phyloP scores from a whole-genome alignment of 1,140 invertebrate genomes.

The Zaprionus taronus region DNA sequence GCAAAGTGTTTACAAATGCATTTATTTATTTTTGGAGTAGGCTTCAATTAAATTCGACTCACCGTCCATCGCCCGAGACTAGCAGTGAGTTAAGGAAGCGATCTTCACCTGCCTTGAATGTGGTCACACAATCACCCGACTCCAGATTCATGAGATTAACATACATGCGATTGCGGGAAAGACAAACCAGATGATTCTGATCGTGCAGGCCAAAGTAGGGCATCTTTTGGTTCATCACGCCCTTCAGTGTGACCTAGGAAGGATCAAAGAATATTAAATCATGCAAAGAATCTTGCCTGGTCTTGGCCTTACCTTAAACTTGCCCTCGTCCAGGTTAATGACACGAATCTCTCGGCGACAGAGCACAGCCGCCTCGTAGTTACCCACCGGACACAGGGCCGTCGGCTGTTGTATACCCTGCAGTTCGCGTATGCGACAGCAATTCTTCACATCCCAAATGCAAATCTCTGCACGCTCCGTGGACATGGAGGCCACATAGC shows the following conservation, averaged over 20 bases:
- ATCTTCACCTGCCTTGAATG: constrained; percentile 94
- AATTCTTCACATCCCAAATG: constrained; percentile 91
- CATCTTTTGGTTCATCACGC: constrained; percentile 97
- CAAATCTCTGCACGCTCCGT: constrained; percentile 90
- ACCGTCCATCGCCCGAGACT: constrained; percentile 94
- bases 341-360: constrained; percentile 92
- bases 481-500: constrained; percentile 90
- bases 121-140: constrained; percentile 92
- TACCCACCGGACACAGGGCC: constrained; percentile 89
- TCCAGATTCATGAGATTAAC: constrained; percentile 95
- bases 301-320: constrained; percentile 71
- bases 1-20: constrained; percentile 19
- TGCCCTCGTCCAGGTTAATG: constrained; percentile 91
- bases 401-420: constrained; percentile 89
- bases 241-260: constrained; percentile 87
- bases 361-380: constrained; percentile 90
- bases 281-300: not conserved
- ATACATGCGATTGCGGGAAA: constrained; percentile 95
- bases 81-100: constrained; percentile 94
- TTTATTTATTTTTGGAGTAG: not conserved
- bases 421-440: constrained; percentile 88
- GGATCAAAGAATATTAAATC: not conserved
- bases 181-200: constrained; percentile 90
- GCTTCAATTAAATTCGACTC: constrained; percentile 33
- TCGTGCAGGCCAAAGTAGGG: constrained; percentile 94